phyloP scores from a whole-genome alignment of 1,140 invertebrate species.

The Drosophila sucinea region DNA sequence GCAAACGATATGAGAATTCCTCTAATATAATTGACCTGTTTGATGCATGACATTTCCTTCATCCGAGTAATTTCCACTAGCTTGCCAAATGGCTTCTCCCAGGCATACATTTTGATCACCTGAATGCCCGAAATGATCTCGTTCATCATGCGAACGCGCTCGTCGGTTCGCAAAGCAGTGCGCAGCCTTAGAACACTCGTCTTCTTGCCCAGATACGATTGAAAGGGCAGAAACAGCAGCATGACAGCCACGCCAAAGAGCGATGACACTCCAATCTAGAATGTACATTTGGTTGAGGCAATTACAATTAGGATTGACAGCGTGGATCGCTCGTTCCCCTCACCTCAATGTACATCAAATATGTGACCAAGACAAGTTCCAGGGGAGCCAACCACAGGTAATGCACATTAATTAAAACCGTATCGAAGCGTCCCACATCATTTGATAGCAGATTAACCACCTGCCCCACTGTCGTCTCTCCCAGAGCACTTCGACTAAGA shows the following conservation, averaged over 20 bases:
- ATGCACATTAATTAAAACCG: conserved; percentile 78
- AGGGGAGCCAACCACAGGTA: conserved; percentile 85
- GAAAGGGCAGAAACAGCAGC: conserved; percentile 92
- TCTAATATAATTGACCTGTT: conserved; percentile 87
- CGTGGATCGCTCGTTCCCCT: background rate
- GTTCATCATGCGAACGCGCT: conserved; percentile 93
- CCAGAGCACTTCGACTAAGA: conserved; percentile 87
- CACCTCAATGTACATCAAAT: conserved; percentile 83
- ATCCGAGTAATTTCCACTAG: conserved; percentile 85
- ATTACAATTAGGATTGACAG: background rate
- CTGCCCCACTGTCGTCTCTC: conserved; percentile 91
- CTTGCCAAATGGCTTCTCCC: conserved; percentile 91
- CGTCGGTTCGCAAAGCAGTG: conserved; percentile 90
- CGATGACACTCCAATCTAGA: conserved; percentile 84
- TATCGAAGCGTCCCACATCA: conserved; percentile 84
- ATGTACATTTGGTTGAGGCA: conserved; percentile 48
- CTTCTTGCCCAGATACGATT: conserved; percentile 90
- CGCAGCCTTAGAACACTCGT: conserved; percentile 87
- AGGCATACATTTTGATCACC: conserved; percentile 97
- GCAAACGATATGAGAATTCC: conserved; percentile 89
- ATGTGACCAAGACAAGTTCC: conserved; percentile 84
- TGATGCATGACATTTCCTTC: conserved; percentile 85
- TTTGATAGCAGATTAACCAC: conserved; percentile 88
- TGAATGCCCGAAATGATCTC: conserved; percentile 95
- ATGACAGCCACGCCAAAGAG: conserved; percentile 91